Conservation (phyloP, 2,888 invertebrate genomes). For the Capitulum mitella region DNA sequence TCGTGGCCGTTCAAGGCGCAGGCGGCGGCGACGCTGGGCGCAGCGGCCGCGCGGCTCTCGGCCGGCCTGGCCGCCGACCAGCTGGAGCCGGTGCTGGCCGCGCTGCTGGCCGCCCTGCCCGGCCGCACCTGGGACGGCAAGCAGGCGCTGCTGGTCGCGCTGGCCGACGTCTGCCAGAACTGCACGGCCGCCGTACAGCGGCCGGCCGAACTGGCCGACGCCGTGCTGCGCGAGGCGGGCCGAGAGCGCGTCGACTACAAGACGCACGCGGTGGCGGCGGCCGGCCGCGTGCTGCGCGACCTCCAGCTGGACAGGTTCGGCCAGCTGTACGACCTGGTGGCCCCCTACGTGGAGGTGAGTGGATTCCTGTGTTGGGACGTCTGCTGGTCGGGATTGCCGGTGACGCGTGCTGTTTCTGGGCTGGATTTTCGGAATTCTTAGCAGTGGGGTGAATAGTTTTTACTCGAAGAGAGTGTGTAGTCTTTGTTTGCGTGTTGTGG, state of each 20-base stretch:
- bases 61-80: slow-evolving; percentile 57
- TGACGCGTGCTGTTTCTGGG: too few relatives aligned
- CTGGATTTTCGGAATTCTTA: too few relatives aligned
- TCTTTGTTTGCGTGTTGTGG: too few relatives aligned
- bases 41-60: slow-evolving; percentile 64
- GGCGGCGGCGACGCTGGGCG: slow-evolving; percentile 72
- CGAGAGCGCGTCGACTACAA: slow-evolving; percentile 73
- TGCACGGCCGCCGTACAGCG: slow-evolving; percentile 50
- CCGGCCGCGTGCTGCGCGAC: slow-evolving; percentile 65
- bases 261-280: slow-evolving; percentile 60
- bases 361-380: too few relatives aligned
- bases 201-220: slow-evolving; percentile 53
- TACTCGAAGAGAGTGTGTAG: too few relatives aligned
- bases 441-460: too few relatives aligned
- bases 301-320: slow-evolving; percentile 65
- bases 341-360: slow-evolving; percentile 33
- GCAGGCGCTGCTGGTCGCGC: slow-evolving; percentile 66
- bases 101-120: slow-evolving; percentile 60
- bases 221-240: slow-evolving; percentile 66
- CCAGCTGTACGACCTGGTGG: slow-evolving; percentile 33
- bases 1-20: slow-evolving; percentile 83
- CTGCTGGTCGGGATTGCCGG: too few relatives aligned
- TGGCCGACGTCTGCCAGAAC: slow-evolving; percentile 52
- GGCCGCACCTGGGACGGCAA: slow-evolving; percentile 90
- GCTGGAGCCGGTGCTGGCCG: slow-evolving; percentile 57